These are phyloP conservation scores for Struthidea cinerea DNA, from an alignment of 2,113 vertebrate species.

Conservation along the genomic window DNA sequence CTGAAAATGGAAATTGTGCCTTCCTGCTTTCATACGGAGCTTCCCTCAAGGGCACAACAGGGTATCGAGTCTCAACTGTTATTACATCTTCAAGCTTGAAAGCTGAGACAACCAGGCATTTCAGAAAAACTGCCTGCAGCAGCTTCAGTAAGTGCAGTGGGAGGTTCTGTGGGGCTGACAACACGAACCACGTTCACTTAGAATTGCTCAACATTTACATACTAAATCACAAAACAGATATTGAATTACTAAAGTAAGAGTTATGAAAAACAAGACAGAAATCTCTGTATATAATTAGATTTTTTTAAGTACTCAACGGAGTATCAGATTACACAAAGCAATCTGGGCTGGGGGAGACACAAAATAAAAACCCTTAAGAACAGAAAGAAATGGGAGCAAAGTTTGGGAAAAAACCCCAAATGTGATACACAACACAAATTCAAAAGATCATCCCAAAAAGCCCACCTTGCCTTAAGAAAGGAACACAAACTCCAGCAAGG, in stretches of 20 bases:
- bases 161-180: background rate
- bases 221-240: background rate
- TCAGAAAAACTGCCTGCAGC: background rate
- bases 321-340: background rate
- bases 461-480: background rate
- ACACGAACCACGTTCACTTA: background rate
- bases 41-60: background rate
- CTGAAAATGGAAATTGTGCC: background rate
- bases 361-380: background rate
- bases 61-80: background rate
- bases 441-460: background rate
- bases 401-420: background rate
- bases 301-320: background rate
- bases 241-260: background rate
- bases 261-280: background rate
- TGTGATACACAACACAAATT: background rate
- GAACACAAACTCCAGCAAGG: background rate
- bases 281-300: background rate
- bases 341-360: background rate
- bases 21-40: background rate
- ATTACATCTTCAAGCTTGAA: constrained; percentile 1
- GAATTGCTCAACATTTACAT: background rate
- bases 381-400: background rate
- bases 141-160: background rate
- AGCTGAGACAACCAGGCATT: background rate